These are phyloP conservation scores for Caenorhabditis virilis DNA, from an alignment of 2,888 invertebrate species.

Conservation along the genomic window DNA sequence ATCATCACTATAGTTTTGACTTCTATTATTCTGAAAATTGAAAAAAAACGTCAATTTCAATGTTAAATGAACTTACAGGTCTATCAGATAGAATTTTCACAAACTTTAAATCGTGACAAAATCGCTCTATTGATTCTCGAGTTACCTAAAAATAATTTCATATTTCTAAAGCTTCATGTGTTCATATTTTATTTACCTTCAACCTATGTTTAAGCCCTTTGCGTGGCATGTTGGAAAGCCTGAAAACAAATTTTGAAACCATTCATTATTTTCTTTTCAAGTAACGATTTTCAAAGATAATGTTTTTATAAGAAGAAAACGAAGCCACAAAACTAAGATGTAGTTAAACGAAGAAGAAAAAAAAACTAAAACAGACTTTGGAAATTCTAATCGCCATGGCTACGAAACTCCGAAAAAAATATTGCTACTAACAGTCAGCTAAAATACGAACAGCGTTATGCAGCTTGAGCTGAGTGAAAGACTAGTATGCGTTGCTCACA, in stretches of 20 bases:
- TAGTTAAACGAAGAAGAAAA: neutral
- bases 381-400: conserved; percentile 26
- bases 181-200: conserved; percentile 11
- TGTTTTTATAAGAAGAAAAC: neutral
- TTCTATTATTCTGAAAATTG: neutral
- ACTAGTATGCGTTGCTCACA: too few species aligned
- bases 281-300: neutral
- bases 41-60: neutral
- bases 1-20: neutral
- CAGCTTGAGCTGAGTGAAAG: too few species aligned
- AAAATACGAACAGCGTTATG: too few species aligned
- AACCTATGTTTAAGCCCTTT: conserved; percentile 28
- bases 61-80: conserved; percentile 3
- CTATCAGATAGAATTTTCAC: conserved; percentile 18
- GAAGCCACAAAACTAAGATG: neutral
- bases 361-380: neutral
- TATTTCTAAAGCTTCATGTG: neutral
- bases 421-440: too few species aligned
- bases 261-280: too few species aligned
- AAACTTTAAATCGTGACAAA: conserved; percentile 35
- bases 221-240: conserved; percentile 11
- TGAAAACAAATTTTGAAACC: conserved; percentile 1
- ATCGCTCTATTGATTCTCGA: conserved; percentile 28
- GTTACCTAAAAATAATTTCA: conserved; percentile 17
- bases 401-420: too few species aligned